Percentiles rank a stretch among this genome's conserved stretches.
These are phyloP conservation scores for Triplophysa bombifrons DNA, from an alignment of 2,797 vertebrate species.

Conservation along the genomic window DNA sequence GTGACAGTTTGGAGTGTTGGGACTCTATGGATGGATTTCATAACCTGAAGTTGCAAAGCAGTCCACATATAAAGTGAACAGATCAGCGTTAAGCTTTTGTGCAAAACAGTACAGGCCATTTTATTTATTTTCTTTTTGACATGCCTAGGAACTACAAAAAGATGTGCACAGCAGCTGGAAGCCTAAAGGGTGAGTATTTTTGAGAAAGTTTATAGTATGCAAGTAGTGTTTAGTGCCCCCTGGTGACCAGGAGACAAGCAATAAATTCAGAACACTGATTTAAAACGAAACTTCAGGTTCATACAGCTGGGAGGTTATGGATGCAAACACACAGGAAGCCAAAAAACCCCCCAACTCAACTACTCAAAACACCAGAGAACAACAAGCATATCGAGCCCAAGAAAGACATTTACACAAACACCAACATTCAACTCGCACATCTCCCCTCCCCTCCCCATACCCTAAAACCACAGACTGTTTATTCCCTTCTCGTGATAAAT, in stretches of 20 bases:
- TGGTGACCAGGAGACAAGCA: slow-evolving; percentile 49
- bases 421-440: slow-evolving; percentile 36
- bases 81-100: slow-evolving; percentile 75
- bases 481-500: slow-evolving; percentile 67
- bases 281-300: slow-evolving; percentile 69
- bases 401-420: slow-evolving; percentile 35
- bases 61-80: slow-evolving; percentile 60
- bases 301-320: slow-evolving; percentile 49
- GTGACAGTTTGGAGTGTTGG: slow-evolving; percentile 43
- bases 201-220: slow-evolving; percentile 13
- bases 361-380: slow-evolving; percentile 46
- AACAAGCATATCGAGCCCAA: slow-evolving; percentile 36
- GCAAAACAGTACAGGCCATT: slow-evolving; percentile 77
- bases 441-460: slow-evolving; percentile 38
- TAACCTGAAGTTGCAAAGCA: slow-evolving; percentile 77
- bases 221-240: slow-evolving; percentile 54
- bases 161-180: slow-evolving; percentile 46
- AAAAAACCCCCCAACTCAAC: slow-evolving; percentile 36
- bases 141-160: slow-evolving; percentile 62
- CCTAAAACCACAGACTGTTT: slow-evolving; percentile 50
- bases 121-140: slow-evolving; percentile 52
- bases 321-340: slow-evolving; percentile 45
- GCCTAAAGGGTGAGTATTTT: slow-evolving; percentile 35
- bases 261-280: slow-evolving; percentile 40
- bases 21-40: slow-evolving; percentile 52